phyloP scores from a whole-genome alignment of 2,797 vertebrate genomes.

The Philypnodon macrostomus region DNA sequence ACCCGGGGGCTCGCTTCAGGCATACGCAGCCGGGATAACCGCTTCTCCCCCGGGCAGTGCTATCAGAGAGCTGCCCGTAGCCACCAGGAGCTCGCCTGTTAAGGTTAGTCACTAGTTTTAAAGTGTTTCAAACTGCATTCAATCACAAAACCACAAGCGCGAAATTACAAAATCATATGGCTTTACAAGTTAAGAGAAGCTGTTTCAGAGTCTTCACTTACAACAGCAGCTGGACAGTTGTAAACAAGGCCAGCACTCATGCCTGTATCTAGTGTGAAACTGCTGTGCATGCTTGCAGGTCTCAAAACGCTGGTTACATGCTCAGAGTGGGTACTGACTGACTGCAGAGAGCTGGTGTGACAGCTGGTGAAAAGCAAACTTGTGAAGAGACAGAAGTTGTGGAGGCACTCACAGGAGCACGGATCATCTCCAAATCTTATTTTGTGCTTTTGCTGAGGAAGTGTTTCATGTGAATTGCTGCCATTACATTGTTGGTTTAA shows the following conservation, averaged over 20 bases:
- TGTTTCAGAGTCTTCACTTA: constrained; percentile 25
- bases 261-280: constrained; percentile 7
- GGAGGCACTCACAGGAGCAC: neutral
- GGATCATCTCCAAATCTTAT: neutral
- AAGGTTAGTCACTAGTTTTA: constrained; percentile 69
- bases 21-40: constrained; percentile 74
- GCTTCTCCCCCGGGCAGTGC: constrained; percentile 77
- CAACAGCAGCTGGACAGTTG: neutral
- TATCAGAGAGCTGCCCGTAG: constrained; percentile 71
- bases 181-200: neutral
- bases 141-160: neutral
- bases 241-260: constrained; percentile 1
- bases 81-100: constrained; percentile 77
- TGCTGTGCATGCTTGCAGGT: constrained; percentile 27
- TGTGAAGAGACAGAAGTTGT: constrained; percentile 12
- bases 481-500: neutral
- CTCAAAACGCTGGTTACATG: no score
- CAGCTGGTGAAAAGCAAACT: constrained; percentile 22
- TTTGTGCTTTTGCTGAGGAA: neutral
- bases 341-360: constrained; percentile 14
- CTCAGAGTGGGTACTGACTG: constrained; percentile 6
- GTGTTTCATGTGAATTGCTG: constrained; percentile 3
- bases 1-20: constrained; percentile 70
- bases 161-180: constrained; percentile 1
- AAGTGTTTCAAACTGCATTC: neutral